Percentiles rank a stretch among this genome's conserved stretches.
These are phyloP conservation scores for Darevskia nairensis DNA, from an alignment of 2,797 vertebrate species.

Conservation along the genomic window DNA sequence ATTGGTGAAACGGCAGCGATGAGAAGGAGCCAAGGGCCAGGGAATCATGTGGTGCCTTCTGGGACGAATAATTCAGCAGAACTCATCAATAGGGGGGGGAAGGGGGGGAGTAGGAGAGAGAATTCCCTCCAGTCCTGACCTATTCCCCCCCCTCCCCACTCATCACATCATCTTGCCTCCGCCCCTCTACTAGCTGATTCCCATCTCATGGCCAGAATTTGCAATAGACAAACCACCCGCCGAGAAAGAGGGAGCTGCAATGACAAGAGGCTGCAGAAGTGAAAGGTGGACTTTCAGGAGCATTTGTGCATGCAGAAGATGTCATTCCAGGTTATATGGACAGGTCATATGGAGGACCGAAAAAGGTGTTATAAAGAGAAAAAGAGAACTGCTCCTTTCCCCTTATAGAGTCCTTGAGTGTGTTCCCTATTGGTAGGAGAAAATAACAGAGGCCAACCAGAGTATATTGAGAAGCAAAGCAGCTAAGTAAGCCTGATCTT, in stretches of 20 bases:
- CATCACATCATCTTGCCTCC: not conserved
- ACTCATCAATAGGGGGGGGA: not conserved
- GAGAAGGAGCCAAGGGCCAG: conserved; percentile 3
- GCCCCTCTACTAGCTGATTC: not conserved
- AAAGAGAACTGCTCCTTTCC: no score
- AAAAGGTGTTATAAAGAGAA: not conserved
- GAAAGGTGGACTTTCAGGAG: not conserved
- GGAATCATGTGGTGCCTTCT: not conserved
- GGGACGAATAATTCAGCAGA: not conserved
- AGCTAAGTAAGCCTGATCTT: no score
- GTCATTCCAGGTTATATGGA: not conserved
- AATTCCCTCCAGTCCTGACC: not conserved
- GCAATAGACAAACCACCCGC: not conserved
- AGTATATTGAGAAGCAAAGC: no score
- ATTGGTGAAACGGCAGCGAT: not conserved
- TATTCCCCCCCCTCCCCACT: not conserved
- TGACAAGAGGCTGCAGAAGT: conserved; percentile 5
- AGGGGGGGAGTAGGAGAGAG: not conserved
- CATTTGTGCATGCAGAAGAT: not conserved
- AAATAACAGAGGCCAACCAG: no score
- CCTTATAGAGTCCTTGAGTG: no score
- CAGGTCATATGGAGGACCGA: not conserved
- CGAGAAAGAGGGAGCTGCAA: not conserved
- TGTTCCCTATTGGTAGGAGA: no score
- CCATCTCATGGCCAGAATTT: not conserved